phyloP scores from a whole-genome alignment of 1,140 invertebrate genomes.

The Cherax destructor region DNA sequence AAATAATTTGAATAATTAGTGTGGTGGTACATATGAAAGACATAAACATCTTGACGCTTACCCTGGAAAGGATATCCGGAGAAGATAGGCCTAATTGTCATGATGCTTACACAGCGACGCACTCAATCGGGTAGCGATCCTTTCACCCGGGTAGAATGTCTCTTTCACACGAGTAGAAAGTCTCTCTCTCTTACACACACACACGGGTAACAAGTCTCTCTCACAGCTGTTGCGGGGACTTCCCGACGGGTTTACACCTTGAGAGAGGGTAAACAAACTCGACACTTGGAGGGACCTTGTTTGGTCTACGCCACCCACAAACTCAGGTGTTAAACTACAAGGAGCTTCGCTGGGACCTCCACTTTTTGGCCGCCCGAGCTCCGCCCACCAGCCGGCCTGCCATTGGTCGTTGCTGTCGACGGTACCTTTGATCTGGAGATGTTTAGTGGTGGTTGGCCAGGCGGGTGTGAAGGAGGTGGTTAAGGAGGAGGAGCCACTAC shows the following conservation, averaged over 20 bases:
- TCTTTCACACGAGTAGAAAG: neutral
- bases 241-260: too few species aligned
- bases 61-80: constrained; percentile 61
- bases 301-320: constrained; percentile 59
- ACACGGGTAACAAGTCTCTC: neutral
- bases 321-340: constrained; percentile 69
- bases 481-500: constrained; percentile 17
- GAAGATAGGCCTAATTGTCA: constrained; percentile 62
- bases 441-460: constrained; percentile 25
- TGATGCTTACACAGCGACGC: neutral
- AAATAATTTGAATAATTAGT: too few species aligned
- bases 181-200: neutral
- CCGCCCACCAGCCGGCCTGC: constrained; percentile 31
- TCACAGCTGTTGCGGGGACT: too few species aligned
- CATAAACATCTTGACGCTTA: constrained; percentile 16
- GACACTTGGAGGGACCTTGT: neutral
- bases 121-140: too few species aligned
- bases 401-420: constrained; percentile 27
- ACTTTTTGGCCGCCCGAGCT: constrained; percentile 54
- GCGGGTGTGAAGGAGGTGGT: constrained; percentile 21
- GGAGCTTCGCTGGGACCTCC: constrained; percentile 50
- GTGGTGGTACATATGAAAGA: neutral
- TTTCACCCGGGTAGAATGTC: neutral
- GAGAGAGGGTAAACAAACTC: too few species aligned
- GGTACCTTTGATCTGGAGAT: constrained; percentile 35